phyloP scores from a whole-genome alignment of 2,113 vertebrate genomes.

The Orycteropus afer region DNA sequence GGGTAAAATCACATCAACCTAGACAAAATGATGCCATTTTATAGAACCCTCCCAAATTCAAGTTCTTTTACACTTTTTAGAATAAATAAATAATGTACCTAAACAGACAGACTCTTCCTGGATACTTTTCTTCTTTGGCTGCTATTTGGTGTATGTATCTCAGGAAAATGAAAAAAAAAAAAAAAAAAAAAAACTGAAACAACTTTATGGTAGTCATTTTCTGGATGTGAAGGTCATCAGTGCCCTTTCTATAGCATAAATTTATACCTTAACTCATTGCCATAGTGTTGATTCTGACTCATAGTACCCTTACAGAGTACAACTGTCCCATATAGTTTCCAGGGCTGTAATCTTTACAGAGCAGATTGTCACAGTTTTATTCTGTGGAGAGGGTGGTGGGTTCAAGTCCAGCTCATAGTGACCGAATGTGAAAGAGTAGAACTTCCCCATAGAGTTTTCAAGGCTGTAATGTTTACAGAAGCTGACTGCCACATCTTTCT shows the following conservation, averaged over 20 bases:
- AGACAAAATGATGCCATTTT: not conserved
- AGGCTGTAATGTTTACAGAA: too few relatives aligned
- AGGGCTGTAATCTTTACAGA: too few relatives aligned
- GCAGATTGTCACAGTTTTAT: too few relatives aligned
- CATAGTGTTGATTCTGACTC: too few relatives aligned
- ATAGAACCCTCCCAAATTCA: not conserved
- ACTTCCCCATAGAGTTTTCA: too few relatives aligned
- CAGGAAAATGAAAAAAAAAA: not conserved
- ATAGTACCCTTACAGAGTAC: too few relatives aligned
- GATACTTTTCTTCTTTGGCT: not conserved
- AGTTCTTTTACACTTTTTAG: not conserved
- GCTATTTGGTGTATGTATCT: not conserved
- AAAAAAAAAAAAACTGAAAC: too few relatives aligned
- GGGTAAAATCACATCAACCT: not conserved
- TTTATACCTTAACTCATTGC: not conserved
- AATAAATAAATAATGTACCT: not conserved
- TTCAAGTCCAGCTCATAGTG: too few relatives aligned
- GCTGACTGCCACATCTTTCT: too few relatives aligned
- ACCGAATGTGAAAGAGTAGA: too few relatives aligned
- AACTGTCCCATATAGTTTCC: too few relatives aligned
- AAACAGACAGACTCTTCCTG: not conserved
- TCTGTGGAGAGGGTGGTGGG: too few relatives aligned
- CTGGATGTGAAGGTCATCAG: not conserved
- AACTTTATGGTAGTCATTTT: not conserved
- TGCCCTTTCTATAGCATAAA: not conserved